A percentile compares a stretch with the other conserved stretches of the same genome.
phyloP scores from a whole-genome alignment of 2,113 vertebrate species.

The Oenanthe melanoleuca region DNA sequence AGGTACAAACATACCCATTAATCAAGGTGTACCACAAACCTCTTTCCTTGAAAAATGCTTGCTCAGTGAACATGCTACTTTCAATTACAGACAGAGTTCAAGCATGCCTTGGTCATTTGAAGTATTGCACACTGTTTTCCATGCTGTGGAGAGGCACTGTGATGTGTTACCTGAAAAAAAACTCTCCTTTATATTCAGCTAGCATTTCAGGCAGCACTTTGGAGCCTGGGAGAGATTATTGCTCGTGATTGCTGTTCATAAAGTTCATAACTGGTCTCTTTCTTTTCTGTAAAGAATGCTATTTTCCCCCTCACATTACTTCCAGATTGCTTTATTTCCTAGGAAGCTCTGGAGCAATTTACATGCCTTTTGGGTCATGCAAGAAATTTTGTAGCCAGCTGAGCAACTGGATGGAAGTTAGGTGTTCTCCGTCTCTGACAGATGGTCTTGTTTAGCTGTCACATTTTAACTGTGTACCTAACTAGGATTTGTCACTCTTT shows the following conservation, averaged over 20 bases:
- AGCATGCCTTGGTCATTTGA: background rate
- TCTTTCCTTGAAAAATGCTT: conserved; percentile 42
- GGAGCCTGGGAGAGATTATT: conserved; percentile 23
- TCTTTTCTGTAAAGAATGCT: background rate
- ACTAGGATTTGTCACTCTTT: background rate
- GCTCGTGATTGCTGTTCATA: background rate
- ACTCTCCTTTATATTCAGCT: background rate
- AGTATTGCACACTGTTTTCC: background rate
- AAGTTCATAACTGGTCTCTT: conserved; percentile 7
- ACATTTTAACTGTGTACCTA: background rate
- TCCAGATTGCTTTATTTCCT: conserved; percentile 8
- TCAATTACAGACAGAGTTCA: conserved; percentile 14
- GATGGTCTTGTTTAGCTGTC: background rate
- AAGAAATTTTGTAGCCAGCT: background rate
- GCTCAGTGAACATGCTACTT: background rate
- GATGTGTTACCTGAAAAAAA: background rate
- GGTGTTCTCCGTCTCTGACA: background rate
- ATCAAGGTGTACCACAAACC: conserved; percentile 8
- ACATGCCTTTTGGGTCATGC: conserved; percentile 3
- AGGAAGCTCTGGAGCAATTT: conserved; percentile 32
- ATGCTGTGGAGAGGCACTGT: background rate
- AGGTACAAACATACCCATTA: conserved; percentile 36
- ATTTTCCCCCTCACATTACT: background rate
- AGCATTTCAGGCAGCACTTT: background rate
- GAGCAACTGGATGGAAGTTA: background rate